These are phyloP conservation scores for Polypedilum pembai DNA, from an alignment of 1,140 invertebrate species.

Conservation along the genomic window DNA sequence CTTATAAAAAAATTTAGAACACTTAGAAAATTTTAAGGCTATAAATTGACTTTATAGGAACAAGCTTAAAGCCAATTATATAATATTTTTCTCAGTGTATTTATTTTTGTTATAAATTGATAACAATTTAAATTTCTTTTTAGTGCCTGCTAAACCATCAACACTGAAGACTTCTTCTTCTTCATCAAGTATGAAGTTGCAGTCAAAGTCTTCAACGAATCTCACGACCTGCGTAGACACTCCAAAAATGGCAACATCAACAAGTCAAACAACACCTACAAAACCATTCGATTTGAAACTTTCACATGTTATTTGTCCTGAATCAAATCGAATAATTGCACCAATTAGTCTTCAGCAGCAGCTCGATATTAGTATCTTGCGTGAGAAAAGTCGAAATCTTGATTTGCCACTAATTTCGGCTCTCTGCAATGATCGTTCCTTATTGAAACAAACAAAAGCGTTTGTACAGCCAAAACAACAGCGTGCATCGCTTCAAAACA, in stretches of 20 bases:
- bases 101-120: too few relatives aligned
- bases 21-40: too few relatives aligned
- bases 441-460: slow-evolving; percentile 77
- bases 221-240: neutral
- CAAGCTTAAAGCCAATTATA: too few relatives aligned
- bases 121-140: slow-evolving; percentile 31
- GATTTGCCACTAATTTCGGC: slow-evolving; percentile 83
- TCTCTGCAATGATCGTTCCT: slow-evolving; percentile 77
- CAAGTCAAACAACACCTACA: neutral
- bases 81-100: too few relatives aligned
- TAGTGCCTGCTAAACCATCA: slow-evolving; percentile 39
- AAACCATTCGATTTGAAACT: slow-evolving; percentile 30
- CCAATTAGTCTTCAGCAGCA: slow-evolving; percentile 29
- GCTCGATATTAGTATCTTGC: slow-evolving; percentile 68
- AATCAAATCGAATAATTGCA: slow-evolving; percentile 31
- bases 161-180: slow-evolving; percentile 36
- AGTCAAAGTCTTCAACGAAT: slow-evolving; percentile 23
- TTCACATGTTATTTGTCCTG: neutral
- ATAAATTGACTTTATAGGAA: too few relatives aligned
- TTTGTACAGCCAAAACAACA: slow-evolving; percentile 65
- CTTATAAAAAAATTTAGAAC: too few relatives aligned
- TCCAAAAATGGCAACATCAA: neutral
- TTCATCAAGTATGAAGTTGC: neutral
- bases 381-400: slow-evolving; percentile 78
- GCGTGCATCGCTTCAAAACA: neutral